These are phyloP conservation scores for Cathartes aura DNA, from an alignment of 2,113 vertebrate genomes.

Conservation along the genomic window DNA sequence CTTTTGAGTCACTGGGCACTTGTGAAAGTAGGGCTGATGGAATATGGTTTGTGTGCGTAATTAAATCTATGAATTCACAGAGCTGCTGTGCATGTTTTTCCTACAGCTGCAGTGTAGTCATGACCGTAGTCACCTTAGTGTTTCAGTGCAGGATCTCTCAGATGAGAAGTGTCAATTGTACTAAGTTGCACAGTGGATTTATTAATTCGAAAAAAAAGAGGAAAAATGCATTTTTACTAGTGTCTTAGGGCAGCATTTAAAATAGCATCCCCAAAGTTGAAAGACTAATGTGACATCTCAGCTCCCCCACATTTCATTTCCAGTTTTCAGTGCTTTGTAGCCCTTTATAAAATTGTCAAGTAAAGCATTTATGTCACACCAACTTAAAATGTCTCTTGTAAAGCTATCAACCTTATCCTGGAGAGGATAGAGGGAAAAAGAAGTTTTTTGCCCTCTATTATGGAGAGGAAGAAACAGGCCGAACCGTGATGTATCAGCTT, in stretches of 20 bases:
- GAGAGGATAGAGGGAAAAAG: neutral
- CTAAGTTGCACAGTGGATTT: neutral
- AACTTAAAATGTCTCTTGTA: neutral
- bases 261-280: neutral
- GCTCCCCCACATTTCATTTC: neutral
- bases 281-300: neutral
- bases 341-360: neutral
- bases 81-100: neutral
- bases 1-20: neutral
- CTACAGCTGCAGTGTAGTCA: fast-evolving
- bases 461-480: neutral
- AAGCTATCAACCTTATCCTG: neutral
- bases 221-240: neutral
- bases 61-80: no score
- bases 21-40: neutral
- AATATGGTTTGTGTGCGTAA: neutral
- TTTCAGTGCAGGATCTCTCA: neutral
- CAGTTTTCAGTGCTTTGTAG: neutral
- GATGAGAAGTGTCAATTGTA: neutral
- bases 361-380: neutral
- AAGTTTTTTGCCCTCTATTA: neutral
- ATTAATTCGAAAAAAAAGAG: neutral
- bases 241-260: neutral
- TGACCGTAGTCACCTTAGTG: neutral
- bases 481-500: neutral